These are phyloP conservation scores for Amblyjoppa proteus DNA, from an alignment of 2,888 invertebrate genomes.

Conservation along the genomic window DNA sequence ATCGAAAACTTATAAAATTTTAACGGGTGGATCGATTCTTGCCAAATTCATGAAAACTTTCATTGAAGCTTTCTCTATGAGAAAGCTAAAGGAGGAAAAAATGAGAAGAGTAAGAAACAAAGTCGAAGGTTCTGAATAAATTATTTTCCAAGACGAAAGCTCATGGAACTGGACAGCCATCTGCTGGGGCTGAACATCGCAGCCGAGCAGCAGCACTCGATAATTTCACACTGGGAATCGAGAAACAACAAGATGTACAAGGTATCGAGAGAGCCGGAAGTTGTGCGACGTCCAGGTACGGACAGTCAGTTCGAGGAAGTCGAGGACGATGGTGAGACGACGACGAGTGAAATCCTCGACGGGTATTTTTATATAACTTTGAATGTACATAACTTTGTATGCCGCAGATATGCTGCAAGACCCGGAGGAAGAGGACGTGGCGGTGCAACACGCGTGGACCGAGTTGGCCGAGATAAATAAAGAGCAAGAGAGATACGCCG, in stretches of 20 bases:
- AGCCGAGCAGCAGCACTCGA: constrained; percentile 94
- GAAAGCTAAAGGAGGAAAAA: background rate
- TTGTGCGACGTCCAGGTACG: constrained; percentile 75
- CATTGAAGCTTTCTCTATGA: too few species aligned
- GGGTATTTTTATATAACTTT: constrained; percentile 19
- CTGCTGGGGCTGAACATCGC: constrained; percentile 94
- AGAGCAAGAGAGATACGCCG: constrained; percentile 93
- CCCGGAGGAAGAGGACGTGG: constrained; percentile 87
- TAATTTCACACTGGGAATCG: constrained; percentile 96
- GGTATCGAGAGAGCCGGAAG: constrained; percentile 85
- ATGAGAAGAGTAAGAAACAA: background rate
- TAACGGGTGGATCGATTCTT: too few species aligned
- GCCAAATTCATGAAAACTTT: background rate
- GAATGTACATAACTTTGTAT: background rate
- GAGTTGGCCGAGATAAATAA: constrained; percentile 94
- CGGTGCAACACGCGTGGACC: constrained; percentile 93
- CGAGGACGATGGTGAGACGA: constrained; percentile 75
- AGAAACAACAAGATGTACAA: constrained; percentile 92
- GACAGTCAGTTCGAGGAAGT: constrained; percentile 75
- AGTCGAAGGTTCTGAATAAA: background rate
- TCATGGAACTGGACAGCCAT: constrained; percentile 97
- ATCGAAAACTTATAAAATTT: too few species aligned
- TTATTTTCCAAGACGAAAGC: constrained; percentile 87
- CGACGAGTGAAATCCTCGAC: background rate
- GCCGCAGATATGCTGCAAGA: constrained; percentile 79